Conservation (phyloP, 2,888 invertebrate species). For the Eumerus sabulonum region DNA sequence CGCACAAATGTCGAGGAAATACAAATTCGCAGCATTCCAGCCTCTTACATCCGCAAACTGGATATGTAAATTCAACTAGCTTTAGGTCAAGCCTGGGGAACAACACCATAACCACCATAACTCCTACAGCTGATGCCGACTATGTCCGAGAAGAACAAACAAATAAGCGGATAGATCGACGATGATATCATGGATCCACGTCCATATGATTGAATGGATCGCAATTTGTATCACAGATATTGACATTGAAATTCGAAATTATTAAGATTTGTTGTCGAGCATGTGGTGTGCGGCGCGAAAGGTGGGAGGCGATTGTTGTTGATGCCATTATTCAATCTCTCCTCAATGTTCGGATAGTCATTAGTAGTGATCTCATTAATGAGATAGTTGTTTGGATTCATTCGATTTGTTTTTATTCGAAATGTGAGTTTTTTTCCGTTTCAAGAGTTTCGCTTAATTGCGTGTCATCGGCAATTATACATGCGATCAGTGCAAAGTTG, state of each 20-base stretch:
- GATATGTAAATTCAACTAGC: no score
- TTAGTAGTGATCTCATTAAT: slow-evolving; percentile 42
- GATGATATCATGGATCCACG: slow-evolving; percentile 22
- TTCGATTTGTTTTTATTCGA: not conserved
- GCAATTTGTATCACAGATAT: slow-evolving; percentile 25
- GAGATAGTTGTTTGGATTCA: not conserved
- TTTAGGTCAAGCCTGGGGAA: slow-evolving; percentile 1
- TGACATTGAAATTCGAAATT: slow-evolving; percentile 40
- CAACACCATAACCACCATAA: not conserved
- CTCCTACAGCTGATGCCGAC: slow-evolving; percentile 16
- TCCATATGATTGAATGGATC: slow-evolving; percentile 5
- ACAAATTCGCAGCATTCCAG: no score
- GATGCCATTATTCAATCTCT: slow-evolving; percentile 26
- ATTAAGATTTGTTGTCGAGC: no score
- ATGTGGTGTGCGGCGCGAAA: no score
- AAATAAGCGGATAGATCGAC: no score
- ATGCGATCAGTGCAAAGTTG: no score
- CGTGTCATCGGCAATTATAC: slow-evolving; percentile 22
- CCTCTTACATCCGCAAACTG: no score
- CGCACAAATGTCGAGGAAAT: no score
- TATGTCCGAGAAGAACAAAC: not conserved
- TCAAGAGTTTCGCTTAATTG: not conserved
- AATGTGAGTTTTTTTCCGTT: not conserved
- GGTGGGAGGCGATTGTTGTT: slow-evolving; percentile 19
- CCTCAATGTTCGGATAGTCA: slow-evolving; percentile 20